Conservation (phyloP, 2,797 vertebrate genomes). For the Xiphophorus birchmanni region DNA sequence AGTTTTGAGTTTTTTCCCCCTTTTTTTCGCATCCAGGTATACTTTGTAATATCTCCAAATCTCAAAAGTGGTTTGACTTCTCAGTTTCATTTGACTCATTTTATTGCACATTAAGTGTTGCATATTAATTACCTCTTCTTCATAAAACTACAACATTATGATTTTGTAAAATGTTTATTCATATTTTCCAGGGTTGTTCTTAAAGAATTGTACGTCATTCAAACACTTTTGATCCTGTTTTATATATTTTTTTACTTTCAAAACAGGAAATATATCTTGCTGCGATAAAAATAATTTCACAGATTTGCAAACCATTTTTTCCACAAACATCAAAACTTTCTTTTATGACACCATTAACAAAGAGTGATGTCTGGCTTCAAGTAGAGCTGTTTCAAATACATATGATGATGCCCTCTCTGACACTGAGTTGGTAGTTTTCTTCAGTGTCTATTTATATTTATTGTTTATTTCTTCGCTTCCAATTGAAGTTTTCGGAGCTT, state of each 20-base stretch:
- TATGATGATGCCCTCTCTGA: constrained; percentile 8
- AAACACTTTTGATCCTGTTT: constrained; percentile 23
- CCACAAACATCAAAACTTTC: constrained; percentile 4
- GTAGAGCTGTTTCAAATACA: constrained; percentile 32
- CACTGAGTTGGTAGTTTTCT: constrained; percentile 1
- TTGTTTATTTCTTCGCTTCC: constrained; percentile 41
- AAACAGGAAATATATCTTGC: background rate
- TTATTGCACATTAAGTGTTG: background rate
- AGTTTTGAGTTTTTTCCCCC: background rate
- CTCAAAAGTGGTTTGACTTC: background rate
- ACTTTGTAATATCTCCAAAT: background rate
- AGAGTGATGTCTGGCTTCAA: constrained; percentile 46
- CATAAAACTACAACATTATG: constrained; percentile 14
- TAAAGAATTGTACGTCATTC: constrained; percentile 28
- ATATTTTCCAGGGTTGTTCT: constrained; percentile 16
- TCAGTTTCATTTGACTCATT: background rate
- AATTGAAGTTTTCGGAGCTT: constrained; percentile 14
- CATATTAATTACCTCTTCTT: background rate
- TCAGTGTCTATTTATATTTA: constrained; percentile 45
- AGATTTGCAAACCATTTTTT: constrained; percentile 16
- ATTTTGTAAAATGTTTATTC: constrained; percentile 24
- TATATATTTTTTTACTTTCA: background rate
- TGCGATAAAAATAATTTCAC: constrained; percentile 35
- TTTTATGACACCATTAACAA: constrained; percentile 33
- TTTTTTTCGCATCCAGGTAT: background rate